Base-by-base conservation (phyloP, 2,888 invertebrate species). In the Caenorhabditis wallacei region DNA sequence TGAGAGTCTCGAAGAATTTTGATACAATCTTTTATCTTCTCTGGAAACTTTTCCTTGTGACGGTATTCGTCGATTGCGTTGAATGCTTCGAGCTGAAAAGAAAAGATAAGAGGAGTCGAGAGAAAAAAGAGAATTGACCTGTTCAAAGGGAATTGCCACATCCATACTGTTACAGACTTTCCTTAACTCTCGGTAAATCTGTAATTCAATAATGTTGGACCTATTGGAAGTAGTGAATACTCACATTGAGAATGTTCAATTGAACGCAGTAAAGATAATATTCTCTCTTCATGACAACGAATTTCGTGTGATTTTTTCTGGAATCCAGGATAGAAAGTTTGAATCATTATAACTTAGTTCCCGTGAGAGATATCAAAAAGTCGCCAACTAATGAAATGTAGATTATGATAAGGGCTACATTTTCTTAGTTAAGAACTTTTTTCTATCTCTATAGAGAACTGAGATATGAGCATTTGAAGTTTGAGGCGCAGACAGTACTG, bases 11-110 rank as follows among this genome's bases (percentile, higher is more conserved):
- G 20, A 0, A 85, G 66, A 22, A 26, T 40, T 5, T 7, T 56
- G 43, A 85, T 70, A 1, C 68, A 26, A 3, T 63, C 61, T n/a
- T 66, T 20, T n/a, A 84, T 78, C 4, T 66, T 68, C 0, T 48
- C 61, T 16, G 56, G 70, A 22, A 85, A 57, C 22, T 43, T 74
- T 24, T 85, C 85, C 20, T 75, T 69, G 51, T 83, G 85, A 30
- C 83, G 81, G 40, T 80, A 85, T 16, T 63, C 70, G 35, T 66
- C 26, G 40, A 85, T 57, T 13, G 40, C 56, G 16, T 70, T 51
- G 64, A 85, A 84, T 24, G 79, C 71, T 2, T 53, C 51, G 66
- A 80, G 16, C 64, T 66, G 51, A 16, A 66, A 51, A 8, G 10
- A 40, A 40, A 40, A 40, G 4, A 40, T 10, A 40, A 2, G 4